Conservation (phyloP, 2,797 vertebrate genomes). For the Saxicola maurus region DNA sequence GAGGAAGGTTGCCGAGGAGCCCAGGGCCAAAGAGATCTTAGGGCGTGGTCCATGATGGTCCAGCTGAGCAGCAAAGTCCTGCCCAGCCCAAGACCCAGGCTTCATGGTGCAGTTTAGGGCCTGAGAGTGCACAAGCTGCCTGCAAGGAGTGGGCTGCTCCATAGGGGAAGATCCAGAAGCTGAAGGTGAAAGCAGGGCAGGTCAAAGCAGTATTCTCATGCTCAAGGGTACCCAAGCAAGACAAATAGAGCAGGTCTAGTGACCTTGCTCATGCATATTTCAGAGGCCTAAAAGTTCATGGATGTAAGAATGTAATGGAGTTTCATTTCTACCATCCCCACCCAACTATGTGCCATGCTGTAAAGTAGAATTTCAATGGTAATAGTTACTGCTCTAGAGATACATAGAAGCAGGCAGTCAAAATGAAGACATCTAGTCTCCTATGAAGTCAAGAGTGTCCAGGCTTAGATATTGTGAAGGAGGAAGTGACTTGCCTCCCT, state of each 20-base stretch:
- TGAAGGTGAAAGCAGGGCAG: background rate
- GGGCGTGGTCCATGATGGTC: background rate
- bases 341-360: background rate
- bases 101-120: background rate
- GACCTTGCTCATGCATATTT: background rate
- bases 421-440: background rate
- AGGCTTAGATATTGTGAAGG: background rate
- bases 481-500: background rate
- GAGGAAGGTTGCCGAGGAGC: background rate
- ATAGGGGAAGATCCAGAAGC: background rate
- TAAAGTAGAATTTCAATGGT: background rate
- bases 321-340: background rate
- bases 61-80: background rate
- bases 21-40: background rate
- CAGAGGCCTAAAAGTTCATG: background rate
- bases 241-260: background rate
- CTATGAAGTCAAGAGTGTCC: background rate
- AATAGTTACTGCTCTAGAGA: background rate
- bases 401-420: background rate
- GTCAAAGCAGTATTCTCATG: background rate
- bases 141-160: background rate
- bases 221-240: background rate
- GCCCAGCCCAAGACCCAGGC: rapidly evolving
- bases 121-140: background rate
- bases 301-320: background rate